Percentiles rank a stretch among this genome's conserved stretches.
Evolutionary conservation across 2,113 vertebrate genomes (phyloP).

Genomic region (Dromiciops gliroides): DNA sequence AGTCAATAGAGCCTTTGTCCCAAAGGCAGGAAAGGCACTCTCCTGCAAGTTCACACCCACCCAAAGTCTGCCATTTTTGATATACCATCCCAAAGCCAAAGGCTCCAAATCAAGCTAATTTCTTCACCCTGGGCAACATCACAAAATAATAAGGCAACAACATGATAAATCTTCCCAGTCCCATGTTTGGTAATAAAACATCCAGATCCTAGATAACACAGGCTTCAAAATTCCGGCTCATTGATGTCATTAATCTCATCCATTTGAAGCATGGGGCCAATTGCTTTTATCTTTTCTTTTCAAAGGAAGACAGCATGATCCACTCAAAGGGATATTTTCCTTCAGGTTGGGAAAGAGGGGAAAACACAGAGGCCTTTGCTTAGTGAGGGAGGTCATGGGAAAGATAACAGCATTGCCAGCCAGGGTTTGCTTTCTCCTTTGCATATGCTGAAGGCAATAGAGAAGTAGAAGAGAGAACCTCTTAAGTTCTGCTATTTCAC

Average conservation of each 20-base stretch:
- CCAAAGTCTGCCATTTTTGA: conserved; percentile 2
- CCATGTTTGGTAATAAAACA: neutral
- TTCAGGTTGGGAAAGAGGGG: neutral
- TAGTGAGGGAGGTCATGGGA: neutral
- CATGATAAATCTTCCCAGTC: neutral
- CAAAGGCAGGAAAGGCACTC: neutral
- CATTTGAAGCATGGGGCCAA: neutral
- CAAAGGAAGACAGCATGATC: neutral
- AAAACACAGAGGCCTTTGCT: conserved; percentile 16
- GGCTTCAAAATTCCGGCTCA: neutral
- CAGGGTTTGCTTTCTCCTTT: neutral
- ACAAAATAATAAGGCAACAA: conserved; percentile 35
- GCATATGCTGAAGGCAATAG: neutral
- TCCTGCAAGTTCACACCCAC: neutral
- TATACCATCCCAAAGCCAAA: conserved; percentile 24
- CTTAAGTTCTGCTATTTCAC: neutral
- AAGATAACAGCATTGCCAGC: neutral
- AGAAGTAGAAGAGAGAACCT: neutral
- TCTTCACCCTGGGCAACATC: neutral
- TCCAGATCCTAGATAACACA: neutral
- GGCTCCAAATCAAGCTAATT: neutral
- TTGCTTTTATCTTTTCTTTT: conserved; percentile 30
- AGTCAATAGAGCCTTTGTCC: neutral
- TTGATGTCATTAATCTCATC: neutral
- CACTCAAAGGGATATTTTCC: conserved; percentile 15